Percentiles rank a stretch among this genome's conserved stretches.
Evolutionary conservation across 2,888 invertebrate species (phyloP).

Genomic region (Acrobeloides nanus): DNA sequence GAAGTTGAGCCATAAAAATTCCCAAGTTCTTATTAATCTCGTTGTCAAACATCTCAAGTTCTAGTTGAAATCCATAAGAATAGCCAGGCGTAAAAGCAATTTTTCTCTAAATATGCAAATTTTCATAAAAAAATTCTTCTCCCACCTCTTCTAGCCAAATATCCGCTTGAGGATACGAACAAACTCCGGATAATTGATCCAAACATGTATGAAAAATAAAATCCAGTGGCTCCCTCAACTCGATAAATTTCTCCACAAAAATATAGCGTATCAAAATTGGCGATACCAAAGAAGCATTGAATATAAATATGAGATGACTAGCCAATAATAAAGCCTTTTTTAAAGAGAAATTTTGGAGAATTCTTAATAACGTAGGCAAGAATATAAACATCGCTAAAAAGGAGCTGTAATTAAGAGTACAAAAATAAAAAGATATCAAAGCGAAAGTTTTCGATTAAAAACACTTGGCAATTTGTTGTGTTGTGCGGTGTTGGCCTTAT

Average conservation of each 20-base stretch:
- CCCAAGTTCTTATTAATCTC: slow-evolving; percentile 12
- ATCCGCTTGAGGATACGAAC: slow-evolving; percentile 43
- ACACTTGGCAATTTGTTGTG: too few relatives aligned
- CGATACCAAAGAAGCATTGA: slow-evolving; percentile 4
- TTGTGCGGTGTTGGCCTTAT: too few relatives aligned
- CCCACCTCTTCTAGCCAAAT: slow-evolving; percentile 30
- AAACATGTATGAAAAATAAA: slow-evolving; percentile 40
- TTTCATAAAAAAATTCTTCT: neutral
- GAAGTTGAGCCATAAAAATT: slow-evolving; percentile 23
- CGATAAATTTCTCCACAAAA: slow-evolving; percentile 17
- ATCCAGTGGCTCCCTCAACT: slow-evolving; percentile 31
- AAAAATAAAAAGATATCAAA: too few relatives aligned
- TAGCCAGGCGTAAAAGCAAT: slow-evolving; percentile 18
- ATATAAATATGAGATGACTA: too few relatives aligned
- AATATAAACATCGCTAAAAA: too few relatives aligned
- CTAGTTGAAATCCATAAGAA: slow-evolving; percentile 20
- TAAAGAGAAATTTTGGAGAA: too few relatives aligned
- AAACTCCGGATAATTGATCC: slow-evolving; percentile 42
- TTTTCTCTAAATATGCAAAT: slow-evolving; percentile 14
- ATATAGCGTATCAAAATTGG: slow-evolving; percentile 11
- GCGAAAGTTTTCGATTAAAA: too few relatives aligned
- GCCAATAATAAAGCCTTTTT: too few relatives aligned
- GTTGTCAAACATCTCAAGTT: slow-evolving; percentile 20
- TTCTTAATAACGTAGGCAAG: too few relatives aligned
- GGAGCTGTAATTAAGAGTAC: too few relatives aligned